Base-by-base conservation (phyloP, 2,113 vertebrate species). In the Hydropotes inermis region DNA sequence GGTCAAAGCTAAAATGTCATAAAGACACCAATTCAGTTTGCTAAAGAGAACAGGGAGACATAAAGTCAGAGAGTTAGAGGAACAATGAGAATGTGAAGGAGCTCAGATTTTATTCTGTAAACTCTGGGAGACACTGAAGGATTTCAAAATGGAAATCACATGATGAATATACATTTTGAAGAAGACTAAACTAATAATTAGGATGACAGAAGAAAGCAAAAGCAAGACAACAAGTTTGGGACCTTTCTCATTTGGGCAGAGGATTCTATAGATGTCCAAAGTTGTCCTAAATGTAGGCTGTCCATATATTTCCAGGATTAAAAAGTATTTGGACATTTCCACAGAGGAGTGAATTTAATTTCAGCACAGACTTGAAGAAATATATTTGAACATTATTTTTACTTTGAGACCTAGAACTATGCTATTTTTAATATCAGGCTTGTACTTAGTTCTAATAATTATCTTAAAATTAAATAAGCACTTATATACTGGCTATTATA, bases 1-100 rank as follows among this genome's bases (percentile, higher is more conserved):
- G 43, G 61, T 47, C 88, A 94, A 88, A 67, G 45, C 50, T 67
- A 87, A 96, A 87, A 96, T 74, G 83, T 95, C 87, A 79, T 78
- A 84, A 97, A 94, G 91, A 88, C 28, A 85, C 64, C 50, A 70
- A 74, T 89, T 97, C 64, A 74, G 43, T 55, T 84, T 67, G 79
- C 64, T 58, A 85, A 89, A 81, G 43, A 87, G 45, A 94, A 60
- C 25, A 88, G 36, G 23, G n/a, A 83, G 43, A 45, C 45, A 88
- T 36, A 55, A 79, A 88, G 4, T 10, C 64, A 88, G 54, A 78
- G 47, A 85, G 78, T 27, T 36, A 92, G 25, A n/a, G 25, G 50
- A 21, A 82, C 30, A 85, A 52, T 21, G 36, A 60, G 57, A 96
- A 94, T 45, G 19, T 13, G 30, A 64, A 94, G 50, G 50, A 85